phyloP scores from a whole-genome alignment of 1,140 invertebrate genomes.

The Procambarus clarkii region DNA sequence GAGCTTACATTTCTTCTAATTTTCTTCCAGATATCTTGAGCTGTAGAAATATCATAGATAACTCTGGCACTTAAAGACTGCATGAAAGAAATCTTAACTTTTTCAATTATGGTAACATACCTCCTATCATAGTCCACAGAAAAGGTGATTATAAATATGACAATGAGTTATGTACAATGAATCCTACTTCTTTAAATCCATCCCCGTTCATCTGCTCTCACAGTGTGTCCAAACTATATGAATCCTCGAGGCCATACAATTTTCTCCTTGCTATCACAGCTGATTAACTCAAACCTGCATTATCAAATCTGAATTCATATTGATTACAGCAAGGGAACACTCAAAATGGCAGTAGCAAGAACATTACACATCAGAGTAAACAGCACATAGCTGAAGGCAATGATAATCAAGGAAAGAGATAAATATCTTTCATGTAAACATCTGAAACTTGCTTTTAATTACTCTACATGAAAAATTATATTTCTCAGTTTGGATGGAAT shows the following conservation, averaged over 20 bases:
- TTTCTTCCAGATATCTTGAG: conserved; percentile 2
- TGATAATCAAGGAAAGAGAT: conserved; percentile 18
- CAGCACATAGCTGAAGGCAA: conserved; percentile 12
- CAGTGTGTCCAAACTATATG: neutral
- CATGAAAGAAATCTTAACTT: conserved; percentile 6
- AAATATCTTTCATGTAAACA: conserved; percentile 13
- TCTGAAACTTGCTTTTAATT: neutral
- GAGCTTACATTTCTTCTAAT: neutral
- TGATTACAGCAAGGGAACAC: neutral
- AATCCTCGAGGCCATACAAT: conserved; percentile 26
- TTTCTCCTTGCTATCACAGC: conserved; percentile 6
- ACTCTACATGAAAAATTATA: conserved; percentile 39
- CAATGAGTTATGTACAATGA: conserved; percentile 69
- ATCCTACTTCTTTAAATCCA: conserved; percentile 20
- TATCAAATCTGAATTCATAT: conserved; percentile 33
- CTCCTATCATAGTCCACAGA: conserved; percentile 62
- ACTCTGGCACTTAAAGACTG: conserved; percentile 23
- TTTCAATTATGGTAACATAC: conserved; percentile 42
- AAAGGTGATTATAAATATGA: conserved; percentile 69
- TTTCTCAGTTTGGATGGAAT: conserved; percentile 65
- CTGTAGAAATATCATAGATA: conserved; percentile 41
- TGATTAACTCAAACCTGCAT: conserved; percentile 7
- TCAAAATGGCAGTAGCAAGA: neutral
- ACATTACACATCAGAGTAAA: conserved; percentile 7
- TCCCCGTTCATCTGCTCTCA: neutral